These are phyloP conservation scores for Octodon degus DNA, from an alignment of 2,113 vertebrate genomes.

Conservation along the genomic window DNA sequence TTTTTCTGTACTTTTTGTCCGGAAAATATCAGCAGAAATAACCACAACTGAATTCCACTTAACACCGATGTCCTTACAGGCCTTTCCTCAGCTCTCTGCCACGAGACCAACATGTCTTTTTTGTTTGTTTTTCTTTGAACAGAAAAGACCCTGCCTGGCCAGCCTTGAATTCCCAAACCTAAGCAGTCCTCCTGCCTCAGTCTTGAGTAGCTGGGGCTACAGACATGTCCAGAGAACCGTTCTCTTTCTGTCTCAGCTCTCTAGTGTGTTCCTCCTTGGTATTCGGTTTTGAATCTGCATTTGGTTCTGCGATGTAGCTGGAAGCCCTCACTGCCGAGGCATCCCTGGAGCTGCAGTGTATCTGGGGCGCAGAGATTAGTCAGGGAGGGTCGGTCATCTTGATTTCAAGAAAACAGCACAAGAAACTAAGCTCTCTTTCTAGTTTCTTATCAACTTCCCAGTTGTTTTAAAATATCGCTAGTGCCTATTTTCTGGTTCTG, in stretches of 20 bases:
- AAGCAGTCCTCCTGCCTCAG: neutral
- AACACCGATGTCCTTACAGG: neutral
- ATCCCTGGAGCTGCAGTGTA: neutral
- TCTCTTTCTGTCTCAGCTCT: neutral
- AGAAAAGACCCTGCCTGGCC: neutral
- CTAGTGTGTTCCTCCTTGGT: neutral
- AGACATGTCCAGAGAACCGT: neutral
- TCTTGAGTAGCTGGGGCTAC: neutral
- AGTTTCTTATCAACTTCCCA: slow-evolving; percentile 32
- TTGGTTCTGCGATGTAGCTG: neutral
- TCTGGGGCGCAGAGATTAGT: slow-evolving; percentile 18
- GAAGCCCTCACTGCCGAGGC: neutral
- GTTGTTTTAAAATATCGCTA: neutral
- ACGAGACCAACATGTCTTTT: neutral
- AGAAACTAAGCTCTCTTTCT: neutral
- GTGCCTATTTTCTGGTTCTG: neutral
- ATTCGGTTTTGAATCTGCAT: neutral
- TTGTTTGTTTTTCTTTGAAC: neutral
- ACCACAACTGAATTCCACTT: neutral
- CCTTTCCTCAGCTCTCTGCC: neutral
- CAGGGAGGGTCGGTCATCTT: neutral
- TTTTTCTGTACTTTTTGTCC: neutral
- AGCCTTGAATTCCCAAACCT: neutral
- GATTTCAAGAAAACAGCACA: slow-evolving; percentile 26
- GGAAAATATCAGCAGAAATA: neutral